Conservation (phyloP, 2,888 invertebrate species). For the Rotaria sp. region DNA sequence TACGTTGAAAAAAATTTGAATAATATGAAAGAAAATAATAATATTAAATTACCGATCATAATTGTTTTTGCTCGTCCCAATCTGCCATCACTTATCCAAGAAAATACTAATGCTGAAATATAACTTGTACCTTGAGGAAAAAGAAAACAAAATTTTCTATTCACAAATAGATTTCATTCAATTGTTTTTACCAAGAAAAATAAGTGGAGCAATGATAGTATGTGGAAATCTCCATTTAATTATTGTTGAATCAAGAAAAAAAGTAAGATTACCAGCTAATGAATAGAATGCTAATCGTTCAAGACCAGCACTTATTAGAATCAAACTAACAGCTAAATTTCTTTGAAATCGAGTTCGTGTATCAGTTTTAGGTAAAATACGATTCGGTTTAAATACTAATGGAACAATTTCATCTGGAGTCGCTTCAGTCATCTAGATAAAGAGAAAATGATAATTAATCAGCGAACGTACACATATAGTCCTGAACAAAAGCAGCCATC, state of each 20-base stretch:
- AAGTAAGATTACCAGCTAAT: not conserved
- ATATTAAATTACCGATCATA: not conserved
- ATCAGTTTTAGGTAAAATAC: not conserved
- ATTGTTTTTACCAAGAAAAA: conserved; percentile 1
- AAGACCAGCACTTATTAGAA: not conserved
- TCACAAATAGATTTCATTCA: too few species aligned
- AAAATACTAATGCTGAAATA: not conserved
- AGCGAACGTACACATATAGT: too few species aligned
- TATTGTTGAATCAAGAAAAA: not conserved
- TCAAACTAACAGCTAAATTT: not conserved
- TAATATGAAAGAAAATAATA: too few species aligned
- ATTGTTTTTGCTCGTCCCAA: not conserved
- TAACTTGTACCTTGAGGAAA: not conserved
- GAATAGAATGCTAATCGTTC: conserved; percentile 9
- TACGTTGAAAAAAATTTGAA: not conserved
- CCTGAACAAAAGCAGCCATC: too few species aligned
- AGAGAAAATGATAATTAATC: not conserved
- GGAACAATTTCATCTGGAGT: not conserved
- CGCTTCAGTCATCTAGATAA: not conserved
- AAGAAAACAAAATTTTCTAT: not conserved
- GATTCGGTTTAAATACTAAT: not conserved
- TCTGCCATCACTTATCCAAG: not conserved
- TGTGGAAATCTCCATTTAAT: not conserved
- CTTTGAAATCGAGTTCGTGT: not conserved
- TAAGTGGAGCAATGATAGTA: not conserved